These are phyloP conservation scores for Pogonus chalceus DNA, from an alignment of 1,140 invertebrate species.

Conservation along the genomic window DNA sequence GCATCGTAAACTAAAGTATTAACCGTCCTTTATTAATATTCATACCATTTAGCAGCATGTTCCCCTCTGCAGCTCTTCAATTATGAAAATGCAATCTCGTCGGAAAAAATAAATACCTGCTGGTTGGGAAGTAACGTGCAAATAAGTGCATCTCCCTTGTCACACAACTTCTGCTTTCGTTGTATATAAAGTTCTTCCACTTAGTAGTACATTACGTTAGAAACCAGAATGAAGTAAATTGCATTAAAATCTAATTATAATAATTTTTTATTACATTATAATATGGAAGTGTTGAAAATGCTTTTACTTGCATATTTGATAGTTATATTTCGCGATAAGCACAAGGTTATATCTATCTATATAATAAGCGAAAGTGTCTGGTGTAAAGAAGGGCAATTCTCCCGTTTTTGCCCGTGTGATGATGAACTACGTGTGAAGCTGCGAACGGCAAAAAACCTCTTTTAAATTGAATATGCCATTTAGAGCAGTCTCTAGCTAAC, in stretches of 20 bases:
- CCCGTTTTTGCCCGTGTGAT: conserved; percentile 2
- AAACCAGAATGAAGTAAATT: no score
- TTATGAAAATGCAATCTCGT: conserved; percentile 4
- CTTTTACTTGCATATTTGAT: no score
- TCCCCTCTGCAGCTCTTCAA: no score
- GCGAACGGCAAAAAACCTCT: conserved; percentile 12
- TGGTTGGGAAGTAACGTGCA: not conserved
- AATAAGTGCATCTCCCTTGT: not conserved
- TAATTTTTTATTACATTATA: no score
- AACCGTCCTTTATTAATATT: no score
- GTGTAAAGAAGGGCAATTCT: not conserved
- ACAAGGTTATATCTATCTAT: not conserved
- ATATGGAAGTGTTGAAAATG: no score
- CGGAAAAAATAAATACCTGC: not conserved
- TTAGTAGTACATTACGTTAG: not conserved
- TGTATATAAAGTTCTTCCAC: not conserved
- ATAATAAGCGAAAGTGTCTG: not conserved
- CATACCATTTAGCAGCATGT: no score
- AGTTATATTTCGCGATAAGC: not conserved
- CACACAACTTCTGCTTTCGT: not conserved
- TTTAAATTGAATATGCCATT: conserved; percentile 18
- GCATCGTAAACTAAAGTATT: no score
- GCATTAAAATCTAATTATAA: no score
- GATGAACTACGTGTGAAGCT: conserved; percentile 15
- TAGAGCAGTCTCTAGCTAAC: conserved; percentile 15